Conservation (phyloP, 2,888 invertebrate species). For the Dioctria rufipes region DNA sequence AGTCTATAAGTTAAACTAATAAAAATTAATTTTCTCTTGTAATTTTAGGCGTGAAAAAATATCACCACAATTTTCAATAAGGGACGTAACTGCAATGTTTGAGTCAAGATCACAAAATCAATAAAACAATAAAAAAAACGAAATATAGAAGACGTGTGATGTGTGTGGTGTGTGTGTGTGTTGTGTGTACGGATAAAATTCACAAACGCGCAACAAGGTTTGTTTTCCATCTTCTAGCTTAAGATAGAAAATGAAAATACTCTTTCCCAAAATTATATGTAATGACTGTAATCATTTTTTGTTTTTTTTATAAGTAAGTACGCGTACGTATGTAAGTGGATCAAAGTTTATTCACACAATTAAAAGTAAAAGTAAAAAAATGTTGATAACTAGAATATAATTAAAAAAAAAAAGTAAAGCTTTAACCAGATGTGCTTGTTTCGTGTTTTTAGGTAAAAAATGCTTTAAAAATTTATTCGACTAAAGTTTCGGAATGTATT, state of each 20-base stretch:
- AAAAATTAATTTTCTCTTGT: slow-evolving; percentile 61
- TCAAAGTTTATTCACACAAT: no score
- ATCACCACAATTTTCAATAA: slow-evolving; percentile 82
- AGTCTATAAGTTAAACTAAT: no score
- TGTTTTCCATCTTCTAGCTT: slow-evolving; percentile 32
- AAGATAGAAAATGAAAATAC: slow-evolving; percentile 34
- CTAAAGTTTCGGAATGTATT: no score
- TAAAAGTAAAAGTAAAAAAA: not conserved
- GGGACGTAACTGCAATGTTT: slow-evolving; percentile 87
- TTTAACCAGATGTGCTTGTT: slow-evolving; percentile 45
- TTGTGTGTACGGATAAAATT: slow-evolving; percentile 33
- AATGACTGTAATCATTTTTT: slow-evolving; percentile 25
- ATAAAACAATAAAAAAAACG: slow-evolving; percentile 60
- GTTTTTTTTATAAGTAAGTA: not conserved
- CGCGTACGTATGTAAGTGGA: not conserved
- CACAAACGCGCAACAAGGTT: slow-evolving; percentile 51
- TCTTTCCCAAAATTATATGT: slow-evolving; percentile 20
- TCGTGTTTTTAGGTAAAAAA: slow-evolving; percentile 24
- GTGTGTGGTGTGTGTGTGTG: no score
- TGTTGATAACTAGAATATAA: slow-evolving; percentile 39
- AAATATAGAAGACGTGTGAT: no score
- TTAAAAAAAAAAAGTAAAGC: slow-evolving; percentile 15
- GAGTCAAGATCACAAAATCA: slow-evolving; percentile 79
- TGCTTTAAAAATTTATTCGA: slow-evolving; percentile 21
- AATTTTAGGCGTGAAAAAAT: slow-evolving; percentile 77